Conservation (phyloP, 2,113 vertebrate species). For the Solenodon paradoxus region DNA sequence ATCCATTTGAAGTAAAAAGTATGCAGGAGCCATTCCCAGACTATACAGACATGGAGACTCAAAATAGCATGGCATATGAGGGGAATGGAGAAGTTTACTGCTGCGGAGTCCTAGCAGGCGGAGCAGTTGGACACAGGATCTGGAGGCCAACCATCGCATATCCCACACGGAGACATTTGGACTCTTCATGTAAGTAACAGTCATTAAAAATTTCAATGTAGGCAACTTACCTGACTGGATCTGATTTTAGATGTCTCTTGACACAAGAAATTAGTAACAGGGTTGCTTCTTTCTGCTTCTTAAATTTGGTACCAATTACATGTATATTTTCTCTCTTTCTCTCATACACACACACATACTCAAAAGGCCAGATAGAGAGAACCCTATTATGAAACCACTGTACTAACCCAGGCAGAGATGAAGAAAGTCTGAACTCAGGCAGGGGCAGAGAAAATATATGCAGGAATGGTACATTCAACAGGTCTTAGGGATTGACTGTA, state of each 20-base stretch:
- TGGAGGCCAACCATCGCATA: not conserved
- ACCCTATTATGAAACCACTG: not conserved
- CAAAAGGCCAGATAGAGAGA: not conserved
- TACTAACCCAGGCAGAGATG: not conserved
- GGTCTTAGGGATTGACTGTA: not conserved
- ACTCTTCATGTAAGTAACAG: not conserved
- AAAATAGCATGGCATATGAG: not conserved
- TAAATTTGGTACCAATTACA: not conserved
- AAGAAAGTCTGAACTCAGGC: not conserved
- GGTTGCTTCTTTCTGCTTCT: not conserved
- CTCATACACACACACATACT: not conserved
- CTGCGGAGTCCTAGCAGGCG: accelerated
- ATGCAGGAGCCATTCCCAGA: not conserved
- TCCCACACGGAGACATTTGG: not conserved
- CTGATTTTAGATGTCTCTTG: conserved; percentile 29
- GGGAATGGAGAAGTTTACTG: not conserved
- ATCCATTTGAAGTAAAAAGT: not conserved
- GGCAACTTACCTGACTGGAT: conserved; percentile 37
- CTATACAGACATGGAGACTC: not conserved
- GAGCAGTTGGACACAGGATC: not conserved
- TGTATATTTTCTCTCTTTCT: not conserved
- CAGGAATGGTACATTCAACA: not conserved
- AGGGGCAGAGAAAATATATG: not conserved
- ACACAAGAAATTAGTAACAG: not conserved
- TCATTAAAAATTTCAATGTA: not conserved